Evolutionary conservation across 2,888 invertebrate species (phyloP), one percentile per base, ranked within the genome.

Genomic region (Pardosa pseudoannulata): DNA sequence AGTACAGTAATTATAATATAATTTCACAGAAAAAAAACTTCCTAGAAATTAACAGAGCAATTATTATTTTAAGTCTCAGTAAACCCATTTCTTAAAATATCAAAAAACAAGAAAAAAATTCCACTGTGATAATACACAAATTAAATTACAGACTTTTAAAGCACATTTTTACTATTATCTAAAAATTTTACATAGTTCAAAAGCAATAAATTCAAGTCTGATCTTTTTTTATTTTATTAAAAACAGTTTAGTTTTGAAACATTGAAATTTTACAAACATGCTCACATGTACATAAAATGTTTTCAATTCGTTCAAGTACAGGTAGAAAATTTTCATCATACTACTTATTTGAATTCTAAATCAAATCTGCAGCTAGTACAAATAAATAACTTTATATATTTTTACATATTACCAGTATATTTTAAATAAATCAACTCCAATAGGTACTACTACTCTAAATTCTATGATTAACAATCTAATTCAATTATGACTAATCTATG

Each of bases 191-290:
- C 56, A 56, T 56, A 56, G 5, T 56, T 56, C 6, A 56, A 11
- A 19, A 56, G 56, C 56, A 23, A 23, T 56, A 19, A 56, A 56
- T 19, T 6, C 6, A 36, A 36, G 36, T 36, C 36, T 7, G 36
- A 36, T 36, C 9, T 36, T 36, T 36, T 7, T 7, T 7, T 5
- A 9, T 7, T 7, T 7, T 36, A 16, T 23, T 6, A 56, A 23
- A 56, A 56, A 56, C 19, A 56, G n/a, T 1, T 56, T 46, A 16
- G 13, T 46, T 56, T 56, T 56, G 1, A 56, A 56, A 56, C 56
- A 56, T 56, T 56, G 23, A 56, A 56, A 23, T 56, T 46, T 56
- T 56, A 56, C 23, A 56, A 56, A 56, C 56, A 56, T 56, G 56
- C 56, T 56, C 23, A 56, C 56, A 23, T 19, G 3, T 56, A 56